Base-by-base conservation (phyloP, 2,888 invertebrate species). In the Stenotaenia linearis region DNA sequence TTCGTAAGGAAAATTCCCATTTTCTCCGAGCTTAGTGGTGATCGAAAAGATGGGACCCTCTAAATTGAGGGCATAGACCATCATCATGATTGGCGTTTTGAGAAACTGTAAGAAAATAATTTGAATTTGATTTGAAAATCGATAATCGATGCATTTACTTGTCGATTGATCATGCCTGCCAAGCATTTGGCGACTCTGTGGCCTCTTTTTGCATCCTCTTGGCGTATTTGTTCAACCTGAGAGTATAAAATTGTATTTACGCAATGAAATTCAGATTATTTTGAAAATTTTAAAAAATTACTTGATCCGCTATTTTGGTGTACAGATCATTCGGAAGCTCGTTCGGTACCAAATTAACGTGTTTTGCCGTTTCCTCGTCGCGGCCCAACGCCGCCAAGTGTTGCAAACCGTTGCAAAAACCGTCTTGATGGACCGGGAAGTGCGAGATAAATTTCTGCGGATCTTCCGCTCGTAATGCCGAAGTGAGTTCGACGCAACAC, bases 71-170 rank as follows among this genome's bases (percentile, higher is more conserved):
- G 99, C 99, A 84, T 99, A 99, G 21, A 99, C 99, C 0, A 97
- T 98, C 0, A 99, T 99, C 99, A 99, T 99, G 6, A 99, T 95
- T 0, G 99, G 98, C 88, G 99, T 99, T 85, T 99, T 99, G 84
- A 99, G 96, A 6, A 87, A 86, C 86, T 32, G 74, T 6, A n/a
- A 40, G 40, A 40, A 28, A 40, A 40, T 12, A 40, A 40, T 40
- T 40, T 9, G 2, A 12, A 12, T 40, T 40, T 9, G 12, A 40
- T 9, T 12, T 12, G 4, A 12, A 12, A 7, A 40, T 40, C 12
- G 5, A 40, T 40, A 12, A 40, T 40, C 2, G 2, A 40, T 40
- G 5, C 2, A 40, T 2, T 40, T 7, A 40, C 40, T 12, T 40
- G 40, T 40, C 77, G n/a, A 32, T 3, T 23, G 18, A 98, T 91